phyloP scores from a whole-genome alignment of 1,140 invertebrate genomes.

The Platyura marginata region DNA sequence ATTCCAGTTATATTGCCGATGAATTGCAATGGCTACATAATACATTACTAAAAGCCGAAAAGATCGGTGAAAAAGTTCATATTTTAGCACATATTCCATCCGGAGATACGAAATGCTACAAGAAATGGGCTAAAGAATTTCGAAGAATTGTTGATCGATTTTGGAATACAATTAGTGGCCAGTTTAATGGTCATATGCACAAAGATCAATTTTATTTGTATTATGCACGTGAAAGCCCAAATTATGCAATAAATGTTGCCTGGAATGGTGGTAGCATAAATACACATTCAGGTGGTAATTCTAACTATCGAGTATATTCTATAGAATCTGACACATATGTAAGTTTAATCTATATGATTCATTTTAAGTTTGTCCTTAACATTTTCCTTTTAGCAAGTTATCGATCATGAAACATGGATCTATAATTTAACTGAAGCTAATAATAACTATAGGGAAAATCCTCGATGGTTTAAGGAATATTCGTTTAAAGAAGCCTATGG shows the following conservation, averaged over 20 bases:
- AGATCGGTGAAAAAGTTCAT: constrained; percentile 52
- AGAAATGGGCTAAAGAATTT: constrained; percentile 45
- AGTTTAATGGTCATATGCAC: constrained; percentile 71
- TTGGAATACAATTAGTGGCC: constrained; percentile 44
- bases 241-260: constrained; percentile 38
- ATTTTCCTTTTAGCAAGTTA: constrained; percentile 32
- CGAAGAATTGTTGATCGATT: constrained; percentile 40
- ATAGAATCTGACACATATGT: constrained; percentile 40
- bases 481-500: constrained; percentile 40
- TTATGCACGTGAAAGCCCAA: constrained; percentile 30
- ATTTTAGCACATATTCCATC: constrained; percentile 70
- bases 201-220: constrained; percentile 52
- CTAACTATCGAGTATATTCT: constrained; percentile 59
- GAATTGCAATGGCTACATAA: constrained; percentile 61
- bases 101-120: constrained; percentile 42
- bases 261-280: constrained; percentile 63
- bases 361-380: background rate
- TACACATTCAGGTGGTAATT: constrained; percentile 41
- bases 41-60: constrained; percentile 49
- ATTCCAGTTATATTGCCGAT: constrained; percentile 36
- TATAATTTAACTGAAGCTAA: constrained; percentile 66
- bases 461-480: constrained; percentile 47
- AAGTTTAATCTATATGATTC: constrained; percentile 17
- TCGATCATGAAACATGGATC: constrained; percentile 52
- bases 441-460: constrained; percentile 26